A percentile compares a stretch with the other conserved stretches of the same genome.
Conservation (phyloP, 2,113 vertebrate genomes). For the Orthochromis indermauri region DNA sequence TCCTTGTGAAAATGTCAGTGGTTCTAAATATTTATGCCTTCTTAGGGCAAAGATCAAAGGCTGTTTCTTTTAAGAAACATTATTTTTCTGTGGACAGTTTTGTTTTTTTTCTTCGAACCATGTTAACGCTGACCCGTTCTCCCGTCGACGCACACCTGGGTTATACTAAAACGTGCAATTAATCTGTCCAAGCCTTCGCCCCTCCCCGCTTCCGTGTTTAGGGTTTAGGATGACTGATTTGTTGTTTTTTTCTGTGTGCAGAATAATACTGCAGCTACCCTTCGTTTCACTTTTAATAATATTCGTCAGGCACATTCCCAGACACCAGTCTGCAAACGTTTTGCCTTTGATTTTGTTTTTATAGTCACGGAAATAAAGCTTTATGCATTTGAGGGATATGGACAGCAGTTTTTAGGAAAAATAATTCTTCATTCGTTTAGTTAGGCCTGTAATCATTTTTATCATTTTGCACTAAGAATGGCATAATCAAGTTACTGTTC, state of each 20-base stretch:
- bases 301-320: slow-evolving; percentile 55
- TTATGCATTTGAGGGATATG: slow-evolving; percentile 45
- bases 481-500: slow-evolving; percentile 69
- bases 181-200: slow-evolving; percentile 7
- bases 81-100: slow-evolving; percentile 26
- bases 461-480: slow-evolving; percentile 72
- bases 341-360: background rate
- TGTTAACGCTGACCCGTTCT: background rate
- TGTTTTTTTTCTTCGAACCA: background rate
- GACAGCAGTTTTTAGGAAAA: slow-evolving; percentile 1
- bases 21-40: slow-evolving; percentile 65
- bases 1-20: slow-evolving; percentile 58
- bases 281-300: slow-evolving; percentile 22
- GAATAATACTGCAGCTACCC: background rate
- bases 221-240: background rate
- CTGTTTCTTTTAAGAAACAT: slow-evolving; percentile 41
- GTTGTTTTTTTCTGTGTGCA: background rate
- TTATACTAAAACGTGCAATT: slow-evolving; percentile 23
- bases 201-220: background rate
- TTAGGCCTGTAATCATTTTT: slow-evolving; percentile 39
- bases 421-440: background rate
- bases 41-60: slow-evolving; percentile 66
- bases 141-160: background rate
- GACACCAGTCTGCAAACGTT: slow-evolving; percentile 27
- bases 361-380: slow-evolving; percentile 29